Conservation (phyloP, 2,888 invertebrate species). For the Agrochola litura region DNA sequence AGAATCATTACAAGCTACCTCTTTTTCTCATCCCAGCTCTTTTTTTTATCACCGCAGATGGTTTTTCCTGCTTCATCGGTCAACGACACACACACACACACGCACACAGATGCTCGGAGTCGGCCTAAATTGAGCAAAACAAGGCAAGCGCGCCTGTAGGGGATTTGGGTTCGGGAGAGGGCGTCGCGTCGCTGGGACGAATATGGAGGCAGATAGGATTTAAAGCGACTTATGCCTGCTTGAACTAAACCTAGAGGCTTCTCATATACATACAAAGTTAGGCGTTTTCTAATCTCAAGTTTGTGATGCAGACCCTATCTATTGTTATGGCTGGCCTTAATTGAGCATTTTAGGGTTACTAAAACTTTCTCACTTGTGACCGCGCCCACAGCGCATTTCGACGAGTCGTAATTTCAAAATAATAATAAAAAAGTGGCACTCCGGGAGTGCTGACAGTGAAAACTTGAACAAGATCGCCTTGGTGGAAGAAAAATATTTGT, state of each 20-base stretch:
- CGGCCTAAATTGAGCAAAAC: conserved; percentile 25
- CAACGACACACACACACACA: conserved; percentile 1
- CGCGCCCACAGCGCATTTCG: no score
- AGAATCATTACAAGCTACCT: not conserved
- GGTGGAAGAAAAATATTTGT: no score
- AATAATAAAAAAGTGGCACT: no score
- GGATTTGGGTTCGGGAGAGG: conserved; percentile 22
- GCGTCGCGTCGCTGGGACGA: not conserved
- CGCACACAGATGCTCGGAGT: conserved; percentile 33
- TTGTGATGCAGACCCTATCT: not conserved
- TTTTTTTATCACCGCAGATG: conserved; percentile 23
- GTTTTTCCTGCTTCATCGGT: conserved; percentile 34
- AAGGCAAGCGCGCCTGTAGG: conserved; percentile 15
- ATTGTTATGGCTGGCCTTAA: not conserved
- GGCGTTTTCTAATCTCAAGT: not conserved
- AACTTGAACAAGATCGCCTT: no score
- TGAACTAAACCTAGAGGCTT: conserved; percentile 16
- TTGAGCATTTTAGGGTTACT: not conserved
- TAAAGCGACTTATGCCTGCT: conserved; percentile 8
- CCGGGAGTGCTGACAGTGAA: no score
- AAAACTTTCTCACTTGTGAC: no score
- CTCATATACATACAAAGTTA: not conserved
- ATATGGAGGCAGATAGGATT: conserved; percentile 28
- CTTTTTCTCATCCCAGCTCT: not conserved
- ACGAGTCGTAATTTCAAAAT: no score